These are phyloP conservation scores for Spodoptera litura DNA, from an alignment of 1,140 invertebrate species.

Conservation along the genomic window DNA sequence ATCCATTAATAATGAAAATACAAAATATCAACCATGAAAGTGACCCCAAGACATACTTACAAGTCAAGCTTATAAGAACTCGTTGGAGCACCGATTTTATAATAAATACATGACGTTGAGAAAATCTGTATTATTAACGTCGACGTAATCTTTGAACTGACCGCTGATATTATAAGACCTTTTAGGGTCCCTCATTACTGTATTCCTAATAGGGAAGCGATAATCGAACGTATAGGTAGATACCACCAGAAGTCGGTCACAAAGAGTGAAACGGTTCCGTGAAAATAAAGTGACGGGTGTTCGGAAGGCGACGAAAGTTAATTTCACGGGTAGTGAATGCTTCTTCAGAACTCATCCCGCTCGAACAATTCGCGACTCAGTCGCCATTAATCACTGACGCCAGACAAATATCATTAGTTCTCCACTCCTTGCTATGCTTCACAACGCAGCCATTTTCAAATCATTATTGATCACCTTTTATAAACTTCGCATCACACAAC, in stretches of 20 bases:
- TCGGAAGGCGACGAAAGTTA: constrained; percentile 77
- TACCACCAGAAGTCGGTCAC: constrained; percentile 56
- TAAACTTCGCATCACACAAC: too few species aligned
- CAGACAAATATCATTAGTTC: constrained; percentile 75
- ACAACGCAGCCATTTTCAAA: constrained; percentile 24
- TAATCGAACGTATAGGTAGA: constrained; percentile 59
- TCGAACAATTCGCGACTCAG: constrained; percentile 75
- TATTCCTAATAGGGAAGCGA: constrained; percentile 48
- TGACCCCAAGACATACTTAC: too few species aligned
- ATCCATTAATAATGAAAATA: too few species aligned
- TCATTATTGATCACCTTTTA: constrained; percentile 32
- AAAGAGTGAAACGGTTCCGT: constrained; percentile 63
- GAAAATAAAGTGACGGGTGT: constrained; percentile 75
- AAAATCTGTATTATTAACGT: too few species aligned
- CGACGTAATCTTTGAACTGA: too few species aligned
- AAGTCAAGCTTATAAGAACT: too few species aligned
- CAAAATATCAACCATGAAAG: too few species aligned
- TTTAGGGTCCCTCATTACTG: constrained; percentile 20
- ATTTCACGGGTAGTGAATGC: constrained; percentile 82
- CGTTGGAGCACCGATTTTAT: too few species aligned
- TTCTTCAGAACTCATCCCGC: constrained; percentile 79
- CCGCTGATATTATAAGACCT: too few species aligned
- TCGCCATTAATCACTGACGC: constrained; percentile 76
- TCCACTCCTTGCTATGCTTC: constrained; percentile 13
- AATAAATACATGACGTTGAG: too few species aligned